Base-by-base conservation (phyloP, 2,797 vertebrate species). In the Halcyon leucocephala region DNA sequence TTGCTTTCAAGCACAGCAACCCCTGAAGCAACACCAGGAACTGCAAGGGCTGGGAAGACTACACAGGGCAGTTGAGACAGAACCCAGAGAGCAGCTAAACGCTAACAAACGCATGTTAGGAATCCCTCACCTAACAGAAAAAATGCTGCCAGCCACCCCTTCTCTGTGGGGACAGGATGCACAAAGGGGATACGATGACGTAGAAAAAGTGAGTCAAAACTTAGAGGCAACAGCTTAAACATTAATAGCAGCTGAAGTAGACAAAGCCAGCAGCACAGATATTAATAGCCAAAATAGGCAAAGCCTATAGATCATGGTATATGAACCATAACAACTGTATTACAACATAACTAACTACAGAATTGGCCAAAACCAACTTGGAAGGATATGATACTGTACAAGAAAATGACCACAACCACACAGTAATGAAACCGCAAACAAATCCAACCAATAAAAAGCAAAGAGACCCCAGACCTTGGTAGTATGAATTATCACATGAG, bases 71-170 rank as follows among this genome's bases (percentile, higher is more conserved):
- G 25, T 4, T 1, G 1, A 33, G 46, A 54, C 41, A 49, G 25
- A 49, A 52, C 10, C 6, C 10, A 35, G 46, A n/a, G 57, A 19
- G 33, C 21, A 65, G 28, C 18, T 3, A 14, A 35, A 41, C 8
- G 25, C 64, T 20, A 31, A 46, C 62, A 26, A 48, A 49, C 13
- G 0, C 12, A 24, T 0, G 4, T 9, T 54, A 71, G 52, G 69
- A 89, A 57, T 9, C 1, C 21, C 18, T 14, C 41, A 0, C 7
- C n/a, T 39, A 20, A 29, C 2, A 0, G 0, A 11, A 57, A 46
- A 74, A 64, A 13, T 0, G 1, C 20, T 26, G 14, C 8, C 7
- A 4, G 29, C 25, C 74, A 57, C n/a, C n/a, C 46, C 29, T 19
- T 10, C 19, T 70, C 29, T 58, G 21, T 2, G 5, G 20, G 46